Evolutionary conservation across 2,888 invertebrate genomes (phyloP).

Genomic region (Epinotia demarniana): DNA sequence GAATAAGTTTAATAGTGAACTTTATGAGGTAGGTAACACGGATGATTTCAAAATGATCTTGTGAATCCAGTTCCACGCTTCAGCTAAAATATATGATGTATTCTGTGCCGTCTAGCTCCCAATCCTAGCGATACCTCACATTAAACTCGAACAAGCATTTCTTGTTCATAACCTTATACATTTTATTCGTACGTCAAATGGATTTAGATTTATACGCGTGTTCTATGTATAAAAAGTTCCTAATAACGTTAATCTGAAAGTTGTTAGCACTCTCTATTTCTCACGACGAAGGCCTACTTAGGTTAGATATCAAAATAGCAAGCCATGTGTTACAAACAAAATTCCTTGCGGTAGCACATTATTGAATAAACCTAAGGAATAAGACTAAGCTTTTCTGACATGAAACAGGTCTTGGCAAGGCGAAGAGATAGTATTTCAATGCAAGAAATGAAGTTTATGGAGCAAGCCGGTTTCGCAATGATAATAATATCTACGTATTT

Average conservation of each 20-base stretch:
- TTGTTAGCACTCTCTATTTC: not conserved
- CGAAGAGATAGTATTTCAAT: constrained; percentile 27
- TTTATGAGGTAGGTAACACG: not conserved
- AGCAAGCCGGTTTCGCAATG: constrained; percentile 1
- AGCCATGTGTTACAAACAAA: not conserved
- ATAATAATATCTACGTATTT: constrained; percentile 8
- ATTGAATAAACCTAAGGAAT: constrained; percentile 22
- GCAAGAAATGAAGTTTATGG: constrained; percentile 10
- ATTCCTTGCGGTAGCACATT: not conserved
- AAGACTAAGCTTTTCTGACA: constrained; percentile 19
- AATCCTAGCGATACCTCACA: not conserved
- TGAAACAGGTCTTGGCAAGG: constrained; percentile 30
- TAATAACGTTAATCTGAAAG: not conserved
- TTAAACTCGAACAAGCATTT: not conserved
- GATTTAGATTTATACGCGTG: too few relatives aligned
- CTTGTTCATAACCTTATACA: too few relatives aligned
- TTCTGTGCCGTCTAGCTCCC: not conserved
- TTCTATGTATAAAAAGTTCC: too few relatives aligned
- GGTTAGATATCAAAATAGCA: not conserved
- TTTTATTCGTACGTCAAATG: too few relatives aligned
- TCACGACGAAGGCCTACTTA: not conserved
- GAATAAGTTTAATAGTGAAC: not conserved
- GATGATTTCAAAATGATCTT: not conserved
- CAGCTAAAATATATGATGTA: not conserved
- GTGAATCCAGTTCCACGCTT: not conserved